Evolutionary conservation across 2,888 invertebrate species (phyloP).

Genomic region (Scaptomyza caliginosa): DNA sequence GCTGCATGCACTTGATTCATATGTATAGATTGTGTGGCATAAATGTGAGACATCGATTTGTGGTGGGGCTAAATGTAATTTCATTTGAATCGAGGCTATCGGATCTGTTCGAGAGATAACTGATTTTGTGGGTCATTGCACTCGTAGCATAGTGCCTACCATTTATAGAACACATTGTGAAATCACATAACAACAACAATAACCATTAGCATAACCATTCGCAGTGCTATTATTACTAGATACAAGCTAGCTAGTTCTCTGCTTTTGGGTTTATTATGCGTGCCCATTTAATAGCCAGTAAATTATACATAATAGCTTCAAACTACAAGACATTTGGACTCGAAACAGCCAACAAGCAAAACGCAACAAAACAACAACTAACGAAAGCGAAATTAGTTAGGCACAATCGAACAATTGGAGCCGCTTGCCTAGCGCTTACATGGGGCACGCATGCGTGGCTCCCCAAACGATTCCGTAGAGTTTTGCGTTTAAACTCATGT

Average conservation of each 20-base stretch:
- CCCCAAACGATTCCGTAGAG: slow-evolving; percentile 20
- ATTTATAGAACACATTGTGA: slow-evolving; percentile 25
- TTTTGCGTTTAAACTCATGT: background rate
- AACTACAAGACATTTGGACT: slow-evolving; percentile 52
- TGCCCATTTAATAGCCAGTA: slow-evolving; percentile 61
- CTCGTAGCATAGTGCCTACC: slow-evolving; percentile 18
- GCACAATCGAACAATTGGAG: slow-evolving; percentile 30
- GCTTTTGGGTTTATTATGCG: slow-evolving; percentile 41
- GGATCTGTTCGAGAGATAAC: slow-evolving; percentile 35
- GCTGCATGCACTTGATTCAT: slow-evolving; percentile 50
- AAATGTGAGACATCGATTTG: background rate
- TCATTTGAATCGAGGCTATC: slow-evolving; percentile 23
- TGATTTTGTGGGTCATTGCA: slow-evolving; percentile 36
- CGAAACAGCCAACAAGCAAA: slow-evolving; percentile 30
- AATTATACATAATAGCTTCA: slow-evolving; percentile 63
- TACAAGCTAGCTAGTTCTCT: too few species aligned
- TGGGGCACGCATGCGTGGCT: slow-evolving; percentile 57
- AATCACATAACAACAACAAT: slow-evolving; percentile 29
- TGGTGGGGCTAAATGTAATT: slow-evolving; percentile 2
- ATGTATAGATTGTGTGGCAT: background rate
- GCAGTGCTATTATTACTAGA: background rate
- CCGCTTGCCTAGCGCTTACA: background rate
- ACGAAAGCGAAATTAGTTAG: slow-evolving; percentile 56
- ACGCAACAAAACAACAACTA: slow-evolving; percentile 10
- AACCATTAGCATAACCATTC: slow-evolving; percentile 39